Evolutionary conservation across 2,113 vertebrate genomes (phyloP).

Genomic region (Litocranius walleri): DNA sequence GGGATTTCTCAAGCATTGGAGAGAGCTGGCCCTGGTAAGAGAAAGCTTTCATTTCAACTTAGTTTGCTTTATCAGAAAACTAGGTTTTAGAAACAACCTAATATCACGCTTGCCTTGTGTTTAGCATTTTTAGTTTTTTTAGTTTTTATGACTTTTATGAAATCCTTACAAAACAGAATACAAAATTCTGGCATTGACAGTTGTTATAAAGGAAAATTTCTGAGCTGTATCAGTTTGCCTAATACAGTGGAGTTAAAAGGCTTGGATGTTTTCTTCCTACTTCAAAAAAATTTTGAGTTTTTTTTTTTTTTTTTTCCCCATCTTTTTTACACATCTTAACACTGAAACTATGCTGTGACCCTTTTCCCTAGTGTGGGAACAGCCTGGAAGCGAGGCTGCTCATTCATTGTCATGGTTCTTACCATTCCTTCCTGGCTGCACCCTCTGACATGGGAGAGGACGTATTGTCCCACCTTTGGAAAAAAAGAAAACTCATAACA

Average conservation of each 20-base stretch:
- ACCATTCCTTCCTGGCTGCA: not conserved
- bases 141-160: not conserved
- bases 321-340: not conserved
- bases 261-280: not conserved
- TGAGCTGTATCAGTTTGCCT: not conserved
- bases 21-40: not conserved
- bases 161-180: not conserved
- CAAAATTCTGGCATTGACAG: not conserved
- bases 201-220: not conserved
- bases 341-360: not conserved
- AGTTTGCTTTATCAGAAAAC: conserved; percentile 63
- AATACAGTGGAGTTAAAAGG: not conserved
- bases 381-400: not conserved
- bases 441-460: not conserved
- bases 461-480: not conserved
- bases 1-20: not conserved
- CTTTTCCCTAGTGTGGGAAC: not conserved
- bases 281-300: not conserved
- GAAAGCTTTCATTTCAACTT: conserved; percentile 6
- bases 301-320: not conserved
- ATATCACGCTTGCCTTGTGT: conserved; percentile 54
- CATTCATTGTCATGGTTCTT: not conserved
- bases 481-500: not conserved
- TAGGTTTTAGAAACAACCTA: conserved; percentile 71
- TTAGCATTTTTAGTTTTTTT: not conserved